Evolutionary conservation across 2,113 vertebrate genomes (phyloP).

Genomic region (Dromiciops gliroides): DNA sequence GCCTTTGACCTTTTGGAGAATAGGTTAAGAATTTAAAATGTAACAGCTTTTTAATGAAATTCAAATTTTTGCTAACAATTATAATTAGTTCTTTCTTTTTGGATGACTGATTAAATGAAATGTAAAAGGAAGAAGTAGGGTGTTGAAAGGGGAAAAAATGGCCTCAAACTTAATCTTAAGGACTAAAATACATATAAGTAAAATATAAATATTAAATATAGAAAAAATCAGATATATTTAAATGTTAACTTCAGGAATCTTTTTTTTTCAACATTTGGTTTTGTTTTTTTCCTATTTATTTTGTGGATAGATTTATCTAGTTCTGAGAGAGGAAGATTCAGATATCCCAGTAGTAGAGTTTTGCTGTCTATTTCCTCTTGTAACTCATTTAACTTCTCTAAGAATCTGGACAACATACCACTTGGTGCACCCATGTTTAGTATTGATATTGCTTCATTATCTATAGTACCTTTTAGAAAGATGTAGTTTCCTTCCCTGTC

Average conservation of each 20-base stretch:
- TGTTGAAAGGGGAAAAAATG: background rate
- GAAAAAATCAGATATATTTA: background rate
- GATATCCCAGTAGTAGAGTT: no score
- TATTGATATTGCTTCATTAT: no score
- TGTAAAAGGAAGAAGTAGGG: fast-evolving
- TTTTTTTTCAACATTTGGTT: background rate
- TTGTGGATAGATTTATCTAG: no score
- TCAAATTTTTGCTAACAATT: background rate
- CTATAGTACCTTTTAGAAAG: no score
- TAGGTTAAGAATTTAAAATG: background rate
- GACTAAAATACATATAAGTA: background rate
- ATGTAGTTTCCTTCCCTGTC: no score
- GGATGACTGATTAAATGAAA: background rate
- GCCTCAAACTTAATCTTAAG: background rate
- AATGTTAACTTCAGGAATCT: background rate
- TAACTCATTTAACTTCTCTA: no score
- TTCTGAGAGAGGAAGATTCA: no score
- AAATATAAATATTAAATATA: no score
- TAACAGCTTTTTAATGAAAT: background rate
- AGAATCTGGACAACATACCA: no score
- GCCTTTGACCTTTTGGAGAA: background rate
- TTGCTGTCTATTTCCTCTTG: no score
- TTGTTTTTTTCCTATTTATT: no score
- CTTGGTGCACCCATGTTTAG: no score
- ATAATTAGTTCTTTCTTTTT: background rate